phyloP scores from a whole-genome alignment of 2,888 invertebrate genomes.

The Auanema freiburgensis region DNA sequence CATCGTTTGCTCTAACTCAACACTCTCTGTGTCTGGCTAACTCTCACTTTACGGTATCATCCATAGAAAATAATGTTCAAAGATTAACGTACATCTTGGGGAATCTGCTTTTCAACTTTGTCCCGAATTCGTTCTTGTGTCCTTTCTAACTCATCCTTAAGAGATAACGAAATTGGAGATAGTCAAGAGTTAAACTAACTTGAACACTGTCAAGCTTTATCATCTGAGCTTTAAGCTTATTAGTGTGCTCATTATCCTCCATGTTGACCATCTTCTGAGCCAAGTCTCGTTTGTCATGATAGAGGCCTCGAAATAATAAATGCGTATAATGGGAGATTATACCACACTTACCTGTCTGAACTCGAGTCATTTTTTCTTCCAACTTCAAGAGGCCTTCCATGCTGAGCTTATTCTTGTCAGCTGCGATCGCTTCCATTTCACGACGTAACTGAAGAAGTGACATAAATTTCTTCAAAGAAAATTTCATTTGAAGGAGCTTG shows the following conservation, averaged over 20 bases:
- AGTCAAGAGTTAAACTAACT: slow-evolving; percentile 6
- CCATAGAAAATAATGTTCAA: not conserved
- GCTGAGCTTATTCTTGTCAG: slow-evolving; percentile 63
- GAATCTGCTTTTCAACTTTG: slow-evolving; percentile 62
- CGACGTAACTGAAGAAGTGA: slow-evolving; percentile 51
- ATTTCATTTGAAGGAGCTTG: not conserved
- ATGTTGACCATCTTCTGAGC: slow-evolving; percentile 26
- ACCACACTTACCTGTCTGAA: slow-evolving; percentile 48
- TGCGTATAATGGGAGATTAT: not conserved
- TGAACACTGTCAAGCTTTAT: slow-evolving; percentile 15
- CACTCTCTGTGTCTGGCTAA: not conserved
- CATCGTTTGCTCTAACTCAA: not conserved
- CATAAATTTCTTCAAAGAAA: not conserved
- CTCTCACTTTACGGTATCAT: not conserved
- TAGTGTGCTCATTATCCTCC: slow-evolving; percentile 8
- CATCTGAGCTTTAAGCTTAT: slow-evolving; percentile 7
- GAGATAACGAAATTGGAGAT: not conserved
- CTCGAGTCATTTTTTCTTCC: slow-evolving; percentile 61
- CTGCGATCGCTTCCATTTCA: slow-evolving; percentile 62
- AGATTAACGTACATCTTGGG: slow-evolving; percentile 51
- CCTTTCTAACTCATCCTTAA: slow-evolving; percentile 61
- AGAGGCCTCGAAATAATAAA: slow-evolving; percentile 25
- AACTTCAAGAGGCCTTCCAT: slow-evolving; percentile 63
- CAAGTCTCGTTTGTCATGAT: slow-evolving; percentile 40
- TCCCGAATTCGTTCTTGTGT: slow-evolving; percentile 58